Conservation (phyloP, 53 echinoderm and acorn worm species). For the Arbacia lixula region DNA sequence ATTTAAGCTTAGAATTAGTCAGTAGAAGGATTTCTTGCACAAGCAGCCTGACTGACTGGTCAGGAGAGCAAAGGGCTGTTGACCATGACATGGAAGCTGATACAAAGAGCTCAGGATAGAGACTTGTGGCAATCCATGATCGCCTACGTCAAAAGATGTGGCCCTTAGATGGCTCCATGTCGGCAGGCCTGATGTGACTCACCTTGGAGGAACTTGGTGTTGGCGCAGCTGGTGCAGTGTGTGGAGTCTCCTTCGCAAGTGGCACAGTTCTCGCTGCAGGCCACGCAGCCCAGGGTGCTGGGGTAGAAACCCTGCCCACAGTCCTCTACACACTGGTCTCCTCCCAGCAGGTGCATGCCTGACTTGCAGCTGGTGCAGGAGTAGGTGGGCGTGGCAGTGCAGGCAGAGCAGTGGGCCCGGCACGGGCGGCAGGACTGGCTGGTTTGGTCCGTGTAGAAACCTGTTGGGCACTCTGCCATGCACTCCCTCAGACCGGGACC, state of each 20-base stretch:
- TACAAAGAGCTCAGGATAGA: too few relatives aligned
- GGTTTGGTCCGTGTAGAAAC: slow-evolving; percentile 68
- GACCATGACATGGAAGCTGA: too few relatives aligned
- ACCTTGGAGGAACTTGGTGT: slow-evolving; percentile 75
- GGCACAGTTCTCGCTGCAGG: slow-evolving; percentile 70
- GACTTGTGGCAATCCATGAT: too few relatives aligned
- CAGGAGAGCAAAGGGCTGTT: too few relatives aligned
- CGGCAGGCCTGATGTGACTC: too few relatives aligned
- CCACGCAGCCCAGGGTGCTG: slow-evolving; percentile 38
- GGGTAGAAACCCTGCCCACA: slow-evolving; percentile 65
- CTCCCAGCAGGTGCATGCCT: slow-evolving; percentile 60
- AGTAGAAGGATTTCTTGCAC: background rate
- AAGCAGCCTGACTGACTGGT: too few relatives aligned
- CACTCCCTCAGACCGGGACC: slow-evolving; percentile 90
- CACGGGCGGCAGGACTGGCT: slow-evolving; percentile 73
- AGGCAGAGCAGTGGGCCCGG: slow-evolving; percentile 61
- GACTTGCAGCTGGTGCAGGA: slow-evolving; percentile 60
- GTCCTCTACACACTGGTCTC: slow-evolving; percentile 70
- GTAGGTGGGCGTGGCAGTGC: slow-evolving; percentile 53
- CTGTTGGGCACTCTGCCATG: slow-evolving; percentile 64
- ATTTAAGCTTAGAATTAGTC: too few relatives aligned
- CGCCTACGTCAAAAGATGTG: background rate
- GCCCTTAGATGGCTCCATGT: background rate
- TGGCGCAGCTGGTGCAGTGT: slow-evolving; percentile 83
- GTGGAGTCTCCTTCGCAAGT: slow-evolving; percentile 60